Base-by-base conservation (phyloP, 2,113 vertebrate genomes). In the Nymphicus hollandicus region DNA sequence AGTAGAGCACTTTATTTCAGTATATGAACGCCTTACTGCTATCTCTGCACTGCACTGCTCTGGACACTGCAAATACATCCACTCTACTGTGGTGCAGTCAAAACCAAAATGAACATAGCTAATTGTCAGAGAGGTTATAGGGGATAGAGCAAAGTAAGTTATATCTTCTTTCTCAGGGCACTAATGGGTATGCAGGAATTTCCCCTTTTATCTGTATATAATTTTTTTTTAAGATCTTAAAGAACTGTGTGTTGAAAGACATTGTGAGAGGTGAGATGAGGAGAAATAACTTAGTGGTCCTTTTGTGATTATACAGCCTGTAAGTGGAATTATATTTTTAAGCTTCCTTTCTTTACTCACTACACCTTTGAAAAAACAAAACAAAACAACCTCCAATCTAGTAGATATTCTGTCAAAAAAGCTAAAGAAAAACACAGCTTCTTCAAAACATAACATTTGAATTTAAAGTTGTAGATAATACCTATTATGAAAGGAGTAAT, bases 151-250 rank as follows among this genome's bases (percentile, higher is more conserved):
- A 73, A 23, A 91, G 9, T 13, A 47, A 77, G 11, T 11, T 2
- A 5, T 17, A 69, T 66, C 39, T 82, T 72, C 29, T 82, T 72
- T 17, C 23, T 79, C 16, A 24, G 33, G 20, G 11, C 5, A 31
- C 22, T 58, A 65, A 46, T 1, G 1, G 8, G 0, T 44, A 55
- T 44, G 61, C 7, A 41, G 11, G 25, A 9, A 3, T 19, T 50
- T 69, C 58, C 66, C 16, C 2, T 76, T 88, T 68, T 63, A 50
- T 43, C 9, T 74, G 13, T 63, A n/a, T 37, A 8, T 19, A 64
- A 27, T 33, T 52, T 53, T 43, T 43, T 81, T 60, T 52, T 49
- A 65, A 76, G 10, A 44, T 4, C 10, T 52, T 81, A 35, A 46
- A 80, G 9, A 85, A n/a, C 7, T 58, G 2, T 49, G 3, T 70